A percentile compares a stretch with the other conserved stretches of the same genome.
These are phyloP conservation scores for Pollimyrus isidori DNA, from an alignment of 2,113 vertebrate species.

Conservation along the genomic window DNA sequence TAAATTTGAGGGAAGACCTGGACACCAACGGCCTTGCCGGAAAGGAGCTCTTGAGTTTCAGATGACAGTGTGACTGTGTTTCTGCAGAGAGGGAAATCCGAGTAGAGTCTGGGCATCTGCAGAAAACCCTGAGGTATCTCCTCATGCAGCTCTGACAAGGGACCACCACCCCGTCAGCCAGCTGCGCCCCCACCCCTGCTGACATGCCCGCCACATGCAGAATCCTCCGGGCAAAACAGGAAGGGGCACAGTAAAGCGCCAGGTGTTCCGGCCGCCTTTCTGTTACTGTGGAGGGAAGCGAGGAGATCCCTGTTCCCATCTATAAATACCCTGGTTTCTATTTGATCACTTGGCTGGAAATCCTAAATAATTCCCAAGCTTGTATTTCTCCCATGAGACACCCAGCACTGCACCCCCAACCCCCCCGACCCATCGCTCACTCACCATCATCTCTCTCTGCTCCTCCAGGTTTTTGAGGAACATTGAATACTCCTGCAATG, in stretches of 20 bases:
- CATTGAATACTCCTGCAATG: constrained; percentile 85
- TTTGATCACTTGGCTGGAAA: not conserved
- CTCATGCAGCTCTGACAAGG: not conserved
- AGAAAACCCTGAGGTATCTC: not conserved
- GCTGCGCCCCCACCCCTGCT: not conserved
- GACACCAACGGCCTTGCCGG: not conserved
- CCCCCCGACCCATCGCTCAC: constrained; percentile 31
- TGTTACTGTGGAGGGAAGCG: not conserved
- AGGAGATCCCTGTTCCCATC: not conserved
- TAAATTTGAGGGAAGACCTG: not conserved
- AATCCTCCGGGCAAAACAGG: not conserved
- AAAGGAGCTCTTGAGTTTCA: not conserved
- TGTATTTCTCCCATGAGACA: constrained; percentile 32
- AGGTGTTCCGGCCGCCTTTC: not conserved
- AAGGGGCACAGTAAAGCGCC: not conserved
- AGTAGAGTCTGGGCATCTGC: not conserved
- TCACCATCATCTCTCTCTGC: constrained; percentile 95
- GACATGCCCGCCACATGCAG: not conserved
- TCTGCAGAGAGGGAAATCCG: not conserved
- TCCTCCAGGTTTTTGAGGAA: constrained; percentile 92
- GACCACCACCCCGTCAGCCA: not conserved
- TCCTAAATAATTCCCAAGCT: not conserved
- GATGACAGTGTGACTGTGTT: not conserved
- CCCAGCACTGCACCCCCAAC: not conserved
- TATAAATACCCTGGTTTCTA: not conserved